phyloP scores from a whole-genome alignment of 2,888 invertebrate species.

The Acanthopleura granulata region DNA sequence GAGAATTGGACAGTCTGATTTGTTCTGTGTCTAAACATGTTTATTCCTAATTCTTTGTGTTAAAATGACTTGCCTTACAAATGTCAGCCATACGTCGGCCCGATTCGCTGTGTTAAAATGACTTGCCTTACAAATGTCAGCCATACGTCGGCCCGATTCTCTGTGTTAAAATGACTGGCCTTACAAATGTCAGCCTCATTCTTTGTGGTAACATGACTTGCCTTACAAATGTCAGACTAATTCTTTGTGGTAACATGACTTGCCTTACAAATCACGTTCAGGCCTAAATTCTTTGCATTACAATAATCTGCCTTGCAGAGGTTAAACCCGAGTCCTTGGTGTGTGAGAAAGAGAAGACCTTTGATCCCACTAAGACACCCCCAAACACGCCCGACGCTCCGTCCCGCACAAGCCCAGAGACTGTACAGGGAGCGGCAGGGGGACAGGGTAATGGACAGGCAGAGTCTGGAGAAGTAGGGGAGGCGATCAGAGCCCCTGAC shows the following conservation, averaged over 20 bases:
- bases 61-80: too few species aligned
- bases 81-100: too few species aligned
- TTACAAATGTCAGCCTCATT: not conserved
- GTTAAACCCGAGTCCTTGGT: not conserved
- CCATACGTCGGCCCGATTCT: not conserved
- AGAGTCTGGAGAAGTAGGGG: slow-evolving; percentile 1
- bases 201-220: too few species aligned
- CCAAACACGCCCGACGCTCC: slow-evolving; percentile 15
- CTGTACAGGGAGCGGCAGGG: slow-evolving; percentile 6
- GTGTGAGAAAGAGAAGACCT: not conserved
- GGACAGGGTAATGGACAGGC: slow-evolving; percentile 2
- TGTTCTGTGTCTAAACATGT: too few species aligned
- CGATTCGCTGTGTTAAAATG: too few species aligned
- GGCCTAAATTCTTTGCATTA: not conserved
- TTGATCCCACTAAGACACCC: slow-evolving; percentile 18
- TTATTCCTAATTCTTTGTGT: too few species aligned
- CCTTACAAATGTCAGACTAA: too few species aligned
- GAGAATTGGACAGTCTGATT: too few species aligned
- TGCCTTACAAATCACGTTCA: too few species aligned
- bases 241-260: too few species aligned
- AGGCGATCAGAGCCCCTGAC: not conserved
- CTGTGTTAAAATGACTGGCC: not conserved
- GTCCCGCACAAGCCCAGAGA: slow-evolving; percentile 15
- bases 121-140: too few species aligned
- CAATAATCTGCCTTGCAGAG: not conserved